phyloP scores from a whole-genome alignment of 2,888 invertebrate species.

The Caenorhabditis doughertyi region DNA sequence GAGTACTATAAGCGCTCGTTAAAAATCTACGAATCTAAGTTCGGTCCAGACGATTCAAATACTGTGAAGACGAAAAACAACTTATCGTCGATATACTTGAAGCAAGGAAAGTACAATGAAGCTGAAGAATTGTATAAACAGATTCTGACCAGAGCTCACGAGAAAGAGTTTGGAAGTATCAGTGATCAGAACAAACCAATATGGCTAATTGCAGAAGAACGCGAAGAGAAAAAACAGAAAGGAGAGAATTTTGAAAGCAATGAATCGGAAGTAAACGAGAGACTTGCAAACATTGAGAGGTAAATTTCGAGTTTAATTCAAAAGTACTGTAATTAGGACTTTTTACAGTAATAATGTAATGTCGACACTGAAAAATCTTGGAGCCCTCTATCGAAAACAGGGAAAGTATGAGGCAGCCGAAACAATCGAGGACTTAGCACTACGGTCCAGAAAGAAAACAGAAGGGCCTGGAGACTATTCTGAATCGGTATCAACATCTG shows the following conservation, averaged over 20 bases:
- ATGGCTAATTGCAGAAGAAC: constrained; percentile 92
- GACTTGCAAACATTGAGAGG: constrained; percentile 89
- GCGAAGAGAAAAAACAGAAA: constrained; percentile 93
- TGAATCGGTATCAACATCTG: not conserved
- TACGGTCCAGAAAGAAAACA: constrained; percentile 89
- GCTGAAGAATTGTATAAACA: constrained; percentile 97
- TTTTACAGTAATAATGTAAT: constrained; percentile 89
- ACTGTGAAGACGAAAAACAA: constrained; percentile 99
- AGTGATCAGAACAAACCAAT: constrained; percentile 92
- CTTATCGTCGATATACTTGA: constrained; percentile 97
- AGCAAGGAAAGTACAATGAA: constrained; percentile 97
- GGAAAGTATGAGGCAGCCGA: constrained; percentile 99
- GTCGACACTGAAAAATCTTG: constrained; percentile 97
- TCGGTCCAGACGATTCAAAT: constrained; percentile 97
- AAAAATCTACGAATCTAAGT: constrained; percentile 96
- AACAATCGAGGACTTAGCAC: constrained; percentile 97
- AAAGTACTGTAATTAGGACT: not conserved
- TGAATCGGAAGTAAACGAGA: not conserved
- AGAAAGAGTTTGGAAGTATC: constrained; percentile 89
- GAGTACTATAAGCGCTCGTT: constrained; percentile 86
- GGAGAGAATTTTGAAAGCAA: constrained; percentile 25
- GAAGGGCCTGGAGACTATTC: not conserved
- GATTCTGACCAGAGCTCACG: constrained; percentile 93
- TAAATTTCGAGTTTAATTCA: constrained; percentile 8
- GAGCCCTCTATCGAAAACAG: constrained; percentile 97